Evolutionary conservation across 2,797 vertebrate species (phyloP).

Genomic region (Podargus strigoides): DNA sequence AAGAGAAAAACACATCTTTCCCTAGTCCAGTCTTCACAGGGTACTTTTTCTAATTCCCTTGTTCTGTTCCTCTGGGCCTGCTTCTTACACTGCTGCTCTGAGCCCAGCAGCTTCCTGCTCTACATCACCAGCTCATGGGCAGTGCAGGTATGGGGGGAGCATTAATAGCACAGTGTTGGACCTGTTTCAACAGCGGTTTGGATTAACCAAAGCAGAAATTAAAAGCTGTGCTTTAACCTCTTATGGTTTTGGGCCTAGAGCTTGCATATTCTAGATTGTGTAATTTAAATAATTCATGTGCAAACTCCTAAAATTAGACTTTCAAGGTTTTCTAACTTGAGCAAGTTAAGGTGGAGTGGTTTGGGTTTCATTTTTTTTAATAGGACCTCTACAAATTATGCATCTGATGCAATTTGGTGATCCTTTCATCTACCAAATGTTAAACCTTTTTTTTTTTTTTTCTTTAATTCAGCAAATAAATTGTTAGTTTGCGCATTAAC

Average conservation of each 20-base stretch:
- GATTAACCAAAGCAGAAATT: background rate
- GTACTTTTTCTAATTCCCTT: background rate
- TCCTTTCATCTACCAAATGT: background rate
- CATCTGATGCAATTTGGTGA: background rate
- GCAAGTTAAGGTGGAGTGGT: background rate
- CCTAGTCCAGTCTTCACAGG: background rate
- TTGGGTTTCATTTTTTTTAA: background rate
- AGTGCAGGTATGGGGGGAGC: background rate
- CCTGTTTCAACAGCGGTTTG: background rate
- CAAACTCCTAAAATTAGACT: background rate
- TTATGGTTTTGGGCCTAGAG: background rate
- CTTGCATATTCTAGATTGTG: fast-evolving
- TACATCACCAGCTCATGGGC: background rate
- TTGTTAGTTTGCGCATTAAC: background rate
- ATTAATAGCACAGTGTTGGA: background rate
- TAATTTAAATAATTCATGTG: background rate
- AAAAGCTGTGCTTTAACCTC: background rate
- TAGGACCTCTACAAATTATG: background rate
- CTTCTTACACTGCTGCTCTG: fast-evolving
- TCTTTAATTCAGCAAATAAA: background rate
- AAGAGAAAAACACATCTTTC: background rate
- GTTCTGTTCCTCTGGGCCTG: background rate
- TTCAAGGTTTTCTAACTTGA: background rate
- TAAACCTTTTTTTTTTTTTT: background rate
- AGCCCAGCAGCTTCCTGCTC: background rate